phyloP scores from a whole-genome alignment of 2,113 vertebrate species.

The Lophius piscatorius region DNA sequence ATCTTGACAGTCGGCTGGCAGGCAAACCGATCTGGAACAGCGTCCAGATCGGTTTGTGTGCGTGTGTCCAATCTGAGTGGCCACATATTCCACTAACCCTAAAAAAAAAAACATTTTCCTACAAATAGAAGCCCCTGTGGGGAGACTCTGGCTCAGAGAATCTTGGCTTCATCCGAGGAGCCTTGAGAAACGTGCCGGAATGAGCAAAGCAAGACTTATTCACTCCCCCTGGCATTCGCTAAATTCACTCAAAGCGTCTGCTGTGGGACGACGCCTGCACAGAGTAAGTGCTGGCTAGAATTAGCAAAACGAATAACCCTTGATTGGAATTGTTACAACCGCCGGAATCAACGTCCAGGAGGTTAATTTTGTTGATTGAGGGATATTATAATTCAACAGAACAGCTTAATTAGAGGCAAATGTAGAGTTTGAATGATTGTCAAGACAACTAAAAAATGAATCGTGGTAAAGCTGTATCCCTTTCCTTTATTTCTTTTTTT shows the following conservation, averaged over 20 bases:
- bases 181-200: slow-evolving; percentile 56
- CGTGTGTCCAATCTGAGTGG: slow-evolving; percentile 26
- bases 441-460: slow-evolving; percentile 22
- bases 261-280: slow-evolving; percentile 40
- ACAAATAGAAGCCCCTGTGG: slow-evolving; percentile 42
- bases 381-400: slow-evolving; percentile 36
- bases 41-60: slow-evolving; percentile 17
- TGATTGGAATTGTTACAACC: slow-evolving; percentile 58
- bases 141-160: slow-evolving; percentile 29
- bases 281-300: slow-evolving; percentile 61
- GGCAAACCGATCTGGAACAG: slow-evolving; percentile 20
- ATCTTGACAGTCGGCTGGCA: slow-evolving; percentile 25
- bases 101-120: slow-evolving; percentile 52
- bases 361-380: slow-evolving; percentile 32
- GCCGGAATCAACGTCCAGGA: slow-evolving; percentile 41
- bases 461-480: slow-evolving; percentile 9
- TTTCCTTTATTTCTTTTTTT: background rate
- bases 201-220: slow-evolving; percentile 60
- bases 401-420: slow-evolving; percentile 44
- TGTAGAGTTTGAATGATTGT: slow-evolving; percentile 6
- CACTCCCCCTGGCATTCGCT: slow-evolving; percentile 41
- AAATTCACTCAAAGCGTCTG: slow-evolving; percentile 68
- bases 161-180: slow-evolving; percentile 41
- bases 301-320: slow-evolving; percentile 50
- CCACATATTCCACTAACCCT: slow-evolving; percentile 20